A percentile compares a stretch with the other conserved stretches of the same genome.
Conservation (phyloP, 2,888 invertebrate genomes). For the Linyphia triangularis region DNA sequence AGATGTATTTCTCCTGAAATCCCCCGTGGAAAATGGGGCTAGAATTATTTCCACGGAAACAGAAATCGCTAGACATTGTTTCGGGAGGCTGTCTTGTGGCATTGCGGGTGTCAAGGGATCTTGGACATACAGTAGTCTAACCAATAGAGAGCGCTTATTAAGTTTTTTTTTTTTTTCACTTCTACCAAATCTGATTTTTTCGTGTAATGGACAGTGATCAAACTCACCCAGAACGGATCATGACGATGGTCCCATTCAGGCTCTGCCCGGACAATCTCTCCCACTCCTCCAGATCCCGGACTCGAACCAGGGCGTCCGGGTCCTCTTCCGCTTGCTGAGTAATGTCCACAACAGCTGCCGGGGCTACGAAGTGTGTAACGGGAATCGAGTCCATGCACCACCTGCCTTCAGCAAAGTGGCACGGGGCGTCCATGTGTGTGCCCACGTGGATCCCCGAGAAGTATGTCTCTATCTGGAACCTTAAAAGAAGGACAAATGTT, state of each 20-base stretch:
- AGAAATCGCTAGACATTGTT: no score
- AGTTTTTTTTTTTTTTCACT: no score
- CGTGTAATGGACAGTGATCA: no score
- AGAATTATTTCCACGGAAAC: no score
- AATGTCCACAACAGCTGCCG: conserved; percentile 77
- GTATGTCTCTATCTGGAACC: conserved; percentile 83
- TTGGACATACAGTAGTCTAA: no score
- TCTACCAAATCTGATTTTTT: no score
- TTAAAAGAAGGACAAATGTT: no score
- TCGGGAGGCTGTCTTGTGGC: no score
- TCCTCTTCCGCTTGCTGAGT: conserved; percentile 47
- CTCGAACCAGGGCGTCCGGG: conserved; percentile 55
- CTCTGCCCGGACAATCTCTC: conserved; percentile 80
- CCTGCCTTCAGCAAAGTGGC: conserved; percentile 82
- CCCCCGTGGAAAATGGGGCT: no score
- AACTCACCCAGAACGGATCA: conserved; percentile 80
- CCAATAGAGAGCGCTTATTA: no score
- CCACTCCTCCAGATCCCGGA: conserved; percentile 78
- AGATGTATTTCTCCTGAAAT: no score
- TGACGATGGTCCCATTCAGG: conserved; percentile 80
- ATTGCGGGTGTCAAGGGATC: no score
- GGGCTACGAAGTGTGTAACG: conserved; percentile 80
- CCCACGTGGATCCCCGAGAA: conserved; percentile 83
- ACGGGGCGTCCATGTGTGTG: conserved; percentile 85
- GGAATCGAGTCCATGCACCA: conserved; percentile 82